Conservation (phyloP, 2,888 invertebrate genomes). For the Ecdyonurus torrentis region DNA sequence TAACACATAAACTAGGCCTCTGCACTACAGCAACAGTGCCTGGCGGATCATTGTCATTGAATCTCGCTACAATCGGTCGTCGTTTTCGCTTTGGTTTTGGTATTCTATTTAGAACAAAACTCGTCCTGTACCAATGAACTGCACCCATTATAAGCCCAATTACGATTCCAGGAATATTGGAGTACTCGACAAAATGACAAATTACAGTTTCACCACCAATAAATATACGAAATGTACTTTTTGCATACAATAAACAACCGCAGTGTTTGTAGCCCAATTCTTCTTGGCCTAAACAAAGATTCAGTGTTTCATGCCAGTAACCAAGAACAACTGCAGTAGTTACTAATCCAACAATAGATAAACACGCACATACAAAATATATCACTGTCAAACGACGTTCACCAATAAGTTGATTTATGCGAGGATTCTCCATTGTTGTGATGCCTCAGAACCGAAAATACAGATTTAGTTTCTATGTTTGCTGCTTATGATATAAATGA, state of each 20-base stretch:
- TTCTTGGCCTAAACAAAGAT: neutral
- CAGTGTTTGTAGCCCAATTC: neutral
- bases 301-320: neutral
- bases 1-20: neutral
- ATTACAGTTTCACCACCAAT: neutral
- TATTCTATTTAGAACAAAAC: neutral
- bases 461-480: too few species aligned
- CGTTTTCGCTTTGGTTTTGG: neutral
- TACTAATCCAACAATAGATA: neutral
- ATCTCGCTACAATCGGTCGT: neutral
- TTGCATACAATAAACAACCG: neutral
- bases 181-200: conserved; percentile 1
- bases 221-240: neutral
- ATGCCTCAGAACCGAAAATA: too few species aligned
- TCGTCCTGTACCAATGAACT: neutral
- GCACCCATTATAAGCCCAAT: neutral
- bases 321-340: neutral
- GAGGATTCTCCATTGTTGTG: conserved; percentile 1
- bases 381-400: neutral
- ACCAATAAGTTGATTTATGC: neutral
- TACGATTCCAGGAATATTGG: neutral
- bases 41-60: neutral
- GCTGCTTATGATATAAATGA: too few species aligned
- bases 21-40: neutral
- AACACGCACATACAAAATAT: neutral